Conservation (phyloP, 1,140 invertebrate species). For the Penaeus chinensis region DNA sequence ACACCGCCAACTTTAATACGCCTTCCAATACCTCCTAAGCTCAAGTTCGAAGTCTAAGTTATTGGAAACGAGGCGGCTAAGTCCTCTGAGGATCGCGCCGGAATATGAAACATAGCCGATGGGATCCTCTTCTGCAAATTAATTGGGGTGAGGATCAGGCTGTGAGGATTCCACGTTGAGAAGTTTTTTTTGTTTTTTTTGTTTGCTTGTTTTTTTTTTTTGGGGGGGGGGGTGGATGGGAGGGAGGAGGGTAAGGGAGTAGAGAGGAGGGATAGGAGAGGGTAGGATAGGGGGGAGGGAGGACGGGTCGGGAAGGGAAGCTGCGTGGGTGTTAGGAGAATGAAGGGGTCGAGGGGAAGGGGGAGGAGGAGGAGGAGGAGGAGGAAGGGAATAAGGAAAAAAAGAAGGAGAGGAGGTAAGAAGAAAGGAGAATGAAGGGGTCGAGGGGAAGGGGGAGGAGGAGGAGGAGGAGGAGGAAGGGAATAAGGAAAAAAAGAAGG, state of each 20-base stretch:
- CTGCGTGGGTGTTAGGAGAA: constrained; percentile 15
- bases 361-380: not conserved
- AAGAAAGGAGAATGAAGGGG: constrained; percentile 3
- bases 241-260: not conserved
- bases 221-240: not conserved
- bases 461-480: not conserved
- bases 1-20: not conserved
- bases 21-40: no score
- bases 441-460: constrained; percentile 12
- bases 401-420: not conserved
- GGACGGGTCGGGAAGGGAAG: no score
- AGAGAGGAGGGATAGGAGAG: no score
- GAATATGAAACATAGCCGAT: constrained; percentile 14
- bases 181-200: not conserved
- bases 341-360: constrained; percentile 17
- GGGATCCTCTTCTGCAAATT: constrained; percentile 1
- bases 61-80: no score
- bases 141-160: not conserved
- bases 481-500: not conserved
- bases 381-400: not conserved
- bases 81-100: not conserved
- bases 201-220: no score
- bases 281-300: not conserved
- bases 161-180: not conserved
- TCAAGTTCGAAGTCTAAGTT: no score